phyloP scores from a whole-genome alignment of 2,113 vertebrate species.

The Leptodactylus fuscus region DNA sequence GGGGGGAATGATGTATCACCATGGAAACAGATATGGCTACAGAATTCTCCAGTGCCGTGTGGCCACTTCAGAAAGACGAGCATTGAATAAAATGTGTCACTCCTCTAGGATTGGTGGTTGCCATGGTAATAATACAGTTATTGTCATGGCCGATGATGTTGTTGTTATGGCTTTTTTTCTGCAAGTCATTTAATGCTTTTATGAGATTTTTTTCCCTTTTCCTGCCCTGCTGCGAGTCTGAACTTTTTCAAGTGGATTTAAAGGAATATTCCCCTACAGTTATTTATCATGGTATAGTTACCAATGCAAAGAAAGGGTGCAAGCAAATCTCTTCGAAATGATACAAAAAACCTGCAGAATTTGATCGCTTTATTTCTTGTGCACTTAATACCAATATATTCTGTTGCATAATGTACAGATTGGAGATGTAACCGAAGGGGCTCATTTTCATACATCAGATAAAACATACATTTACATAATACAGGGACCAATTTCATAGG shows the following conservation, averaged over 20 bases:
- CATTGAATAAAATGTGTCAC: constrained; percentile 48
- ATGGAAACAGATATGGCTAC: constrained; percentile 56
- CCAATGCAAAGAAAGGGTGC: not conserved
- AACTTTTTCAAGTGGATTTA: not conserved
- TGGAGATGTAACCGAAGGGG: too few relatives aligned
- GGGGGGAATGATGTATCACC: constrained; percentile 35
- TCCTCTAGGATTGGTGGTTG: constrained; percentile 52
- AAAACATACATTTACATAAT: too few relatives aligned
- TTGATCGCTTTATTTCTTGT: too few relatives aligned
- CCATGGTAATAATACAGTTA: constrained; percentile 52
- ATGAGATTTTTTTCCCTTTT: not conserved
- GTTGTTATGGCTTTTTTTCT: constrained; percentile 48
- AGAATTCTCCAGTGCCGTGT: constrained; percentile 25
- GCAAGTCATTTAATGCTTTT: constrained; percentile 38
- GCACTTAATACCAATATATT: too few relatives aligned
- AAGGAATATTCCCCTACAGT: not conserved
- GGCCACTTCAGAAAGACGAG: constrained; percentile 41
- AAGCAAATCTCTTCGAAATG: not conserved
- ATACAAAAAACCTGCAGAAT: not conserved
- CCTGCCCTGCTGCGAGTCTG: not conserved
- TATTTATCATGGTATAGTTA: not conserved
- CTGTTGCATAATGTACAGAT: too few relatives aligned
- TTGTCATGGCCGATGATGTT: constrained; percentile 35
- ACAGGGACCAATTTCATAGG: too few relatives aligned
- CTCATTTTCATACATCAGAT: too few relatives aligned